A percentile compares a stretch with the other conserved stretches of the same genome.
phyloP scores from a whole-genome alignment of 1,140 invertebrate species.

The Dendroctonus ponderosae region DNA sequence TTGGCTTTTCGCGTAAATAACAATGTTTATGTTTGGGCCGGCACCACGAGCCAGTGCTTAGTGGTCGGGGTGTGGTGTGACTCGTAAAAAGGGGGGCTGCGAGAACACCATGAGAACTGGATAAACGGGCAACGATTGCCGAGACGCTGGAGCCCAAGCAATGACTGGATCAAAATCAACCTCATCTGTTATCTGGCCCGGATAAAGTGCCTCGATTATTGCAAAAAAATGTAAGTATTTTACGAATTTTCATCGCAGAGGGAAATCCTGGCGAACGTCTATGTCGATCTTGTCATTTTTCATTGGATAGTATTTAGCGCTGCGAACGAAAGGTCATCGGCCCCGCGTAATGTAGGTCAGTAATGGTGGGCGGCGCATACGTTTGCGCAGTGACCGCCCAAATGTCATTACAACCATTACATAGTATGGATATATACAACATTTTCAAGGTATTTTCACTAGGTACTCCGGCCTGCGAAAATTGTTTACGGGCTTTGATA shows the following conservation, averaged over 20 bases:
- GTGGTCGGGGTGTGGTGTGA: too few species aligned
- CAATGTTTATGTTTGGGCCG: background rate
- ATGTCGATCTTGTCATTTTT: conserved; percentile 32
- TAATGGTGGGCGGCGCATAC: conserved; percentile 48
- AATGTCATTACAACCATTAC: conserved; percentile 40
- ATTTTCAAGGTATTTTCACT: conserved; percentile 30
- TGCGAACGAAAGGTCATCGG: conserved; percentile 42
- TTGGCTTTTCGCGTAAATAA: background rate
- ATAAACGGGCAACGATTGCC: background rate
- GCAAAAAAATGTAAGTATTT: conserved; percentile 41
- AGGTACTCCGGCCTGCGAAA: too few species aligned
- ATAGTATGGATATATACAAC: conserved; percentile 5
- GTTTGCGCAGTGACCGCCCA: conserved; percentile 40
- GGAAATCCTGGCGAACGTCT: conserved; percentile 13
- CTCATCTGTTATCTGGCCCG: conserved; percentile 8
- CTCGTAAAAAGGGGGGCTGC: too few species aligned
- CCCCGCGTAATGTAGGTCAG: conserved; percentile 50
- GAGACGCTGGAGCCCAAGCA: too few species aligned
- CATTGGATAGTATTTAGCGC: conserved; percentile 39
- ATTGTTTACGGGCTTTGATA: too few species aligned
- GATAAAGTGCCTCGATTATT: conserved; percentile 25
- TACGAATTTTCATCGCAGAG: too few species aligned
- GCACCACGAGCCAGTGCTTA: background rate
- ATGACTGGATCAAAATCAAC: too few species aligned
- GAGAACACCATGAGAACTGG: background rate